Evolutionary conservation across 2,113 vertebrate species (phyloP).

Genomic region (Cepphus grylle): DNA sequence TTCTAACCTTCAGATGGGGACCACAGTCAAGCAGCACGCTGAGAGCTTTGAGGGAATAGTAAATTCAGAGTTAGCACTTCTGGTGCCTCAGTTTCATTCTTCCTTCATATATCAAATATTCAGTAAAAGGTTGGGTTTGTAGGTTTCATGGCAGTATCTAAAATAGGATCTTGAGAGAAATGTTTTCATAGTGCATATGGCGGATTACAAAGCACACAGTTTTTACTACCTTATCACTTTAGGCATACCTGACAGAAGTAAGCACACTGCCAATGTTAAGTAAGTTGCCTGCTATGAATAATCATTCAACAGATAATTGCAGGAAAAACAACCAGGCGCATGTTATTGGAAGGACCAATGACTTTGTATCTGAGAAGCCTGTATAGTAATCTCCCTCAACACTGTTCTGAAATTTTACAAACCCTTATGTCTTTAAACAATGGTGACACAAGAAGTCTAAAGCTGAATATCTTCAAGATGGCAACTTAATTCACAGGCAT

Average conservation of each 20-base stretch:
- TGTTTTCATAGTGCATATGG: background rate
- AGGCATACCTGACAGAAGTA: background rate
- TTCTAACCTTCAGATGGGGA: background rate
- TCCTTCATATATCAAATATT: background rate
- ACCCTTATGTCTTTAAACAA: background rate
- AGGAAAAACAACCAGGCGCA: background rate
- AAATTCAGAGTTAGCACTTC: background rate
- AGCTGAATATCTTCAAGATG: background rate
- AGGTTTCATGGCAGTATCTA: background rate
- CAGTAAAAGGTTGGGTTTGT: background rate
- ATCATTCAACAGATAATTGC: background rate
- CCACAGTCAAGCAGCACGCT: background rate
- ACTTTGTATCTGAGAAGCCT: background rate
- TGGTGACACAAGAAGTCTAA: background rate
- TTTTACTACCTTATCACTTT: background rate
- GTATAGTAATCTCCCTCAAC: background rate
- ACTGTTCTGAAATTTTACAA: background rate
- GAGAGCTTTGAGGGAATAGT: background rate
- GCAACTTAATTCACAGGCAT: background rate
- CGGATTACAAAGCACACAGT: background rate
- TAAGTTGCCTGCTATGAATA: background rate
- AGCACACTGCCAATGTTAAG: background rate
- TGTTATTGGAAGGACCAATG: rapidly evolving
- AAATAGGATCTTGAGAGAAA: background rate
- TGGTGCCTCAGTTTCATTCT: background rate